Percentiles rank a stretch among this genome's conserved stretches.
Conservation (phyloP, 2,113 vertebrate genomes). For the Psittacula cyanocephala region DNA sequence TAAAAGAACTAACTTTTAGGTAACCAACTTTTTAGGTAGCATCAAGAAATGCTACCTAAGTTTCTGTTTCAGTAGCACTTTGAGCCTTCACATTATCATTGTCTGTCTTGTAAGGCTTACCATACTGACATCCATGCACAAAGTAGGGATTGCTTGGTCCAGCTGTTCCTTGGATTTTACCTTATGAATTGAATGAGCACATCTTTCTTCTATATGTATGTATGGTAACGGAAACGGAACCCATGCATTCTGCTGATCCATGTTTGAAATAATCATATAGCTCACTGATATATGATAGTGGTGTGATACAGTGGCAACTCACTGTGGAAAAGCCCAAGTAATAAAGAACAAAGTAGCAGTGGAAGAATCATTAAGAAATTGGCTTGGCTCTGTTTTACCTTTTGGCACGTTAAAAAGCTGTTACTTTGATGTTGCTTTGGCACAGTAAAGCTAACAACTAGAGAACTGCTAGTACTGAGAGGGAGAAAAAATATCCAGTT, state of each 20-base stretch:
- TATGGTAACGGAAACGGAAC: background rate
- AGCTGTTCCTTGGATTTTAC: background rate
- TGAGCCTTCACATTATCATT: background rate
- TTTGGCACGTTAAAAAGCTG: background rate
- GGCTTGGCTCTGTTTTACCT: background rate
- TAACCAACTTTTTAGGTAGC: background rate
- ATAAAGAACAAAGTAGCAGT: background rate
- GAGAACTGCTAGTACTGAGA: background rate
- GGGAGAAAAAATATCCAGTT: background rate
- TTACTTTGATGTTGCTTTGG: background rate
- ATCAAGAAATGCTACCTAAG: background rate
- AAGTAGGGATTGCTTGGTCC: background rate
- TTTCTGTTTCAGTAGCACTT: background rate
- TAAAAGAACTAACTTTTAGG: background rate
- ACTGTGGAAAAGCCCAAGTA: background rate
- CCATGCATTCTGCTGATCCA: accelerated
- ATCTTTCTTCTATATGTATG: accelerated
- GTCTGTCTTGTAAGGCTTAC: background rate
- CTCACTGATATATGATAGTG: background rate
- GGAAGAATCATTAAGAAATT: background rate
- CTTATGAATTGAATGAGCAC: background rate
- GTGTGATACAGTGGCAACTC: background rate
- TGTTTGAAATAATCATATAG: background rate
- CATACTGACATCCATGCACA: background rate
- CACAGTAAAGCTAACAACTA: background rate